Evolutionary conservation across 2,113 vertebrate genomes (phyloP), one percentile per base, ranked within the genome.

Genomic region (Malaclemys terrapin): DNA sequence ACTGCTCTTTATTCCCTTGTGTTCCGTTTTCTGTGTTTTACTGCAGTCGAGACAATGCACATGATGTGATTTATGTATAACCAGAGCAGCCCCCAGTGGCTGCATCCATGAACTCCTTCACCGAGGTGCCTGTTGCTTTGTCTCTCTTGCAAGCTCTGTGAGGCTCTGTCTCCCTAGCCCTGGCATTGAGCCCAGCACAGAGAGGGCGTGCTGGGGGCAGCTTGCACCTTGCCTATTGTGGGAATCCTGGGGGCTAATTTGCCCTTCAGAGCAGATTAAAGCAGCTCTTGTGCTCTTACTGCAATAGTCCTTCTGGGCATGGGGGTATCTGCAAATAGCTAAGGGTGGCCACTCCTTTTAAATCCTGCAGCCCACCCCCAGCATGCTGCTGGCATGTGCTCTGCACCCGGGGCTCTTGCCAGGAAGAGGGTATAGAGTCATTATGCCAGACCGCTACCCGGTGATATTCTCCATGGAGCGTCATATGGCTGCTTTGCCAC

Each of bases 81-180:
- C 94, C 92, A 97, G 91, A 98, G 97, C 97, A 94, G 87, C 97
- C 96, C 89, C 97, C 96, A 97, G 96, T 91, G 97, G 96, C 3
- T 78, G 95, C 2, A 95, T 10, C 91, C 29, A 22, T 9, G 88
- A 93, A 95, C 54, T 93, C 69, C 84, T 50, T 35, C 45, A 76
- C 91, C 84, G 2, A 62, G 86, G 81, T 10, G 84, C 20, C 24
- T 53, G 76, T 17, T 20, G 2, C 31, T 12, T 7, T 14, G 0
- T 27, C 81, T 91, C 79, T 1, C 62, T 57, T 13, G 13, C 2
- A 87, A 57, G 17, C 59, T 84, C 79, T 38, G 52, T 84, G 82
- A 56, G 31, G 27, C 29, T n/a, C 35, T 22, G 5, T 38, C n/a
- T 13, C 31, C 56, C 84, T 65, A n/a, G 0, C 24, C 57, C 80